A percentile compares a stretch with the other conserved stretches of the same genome.
These are phyloP conservation scores for Tinea pellionella DNA, from an alignment of 2,888 invertebrate species.

Conservation along the genomic window DNA sequence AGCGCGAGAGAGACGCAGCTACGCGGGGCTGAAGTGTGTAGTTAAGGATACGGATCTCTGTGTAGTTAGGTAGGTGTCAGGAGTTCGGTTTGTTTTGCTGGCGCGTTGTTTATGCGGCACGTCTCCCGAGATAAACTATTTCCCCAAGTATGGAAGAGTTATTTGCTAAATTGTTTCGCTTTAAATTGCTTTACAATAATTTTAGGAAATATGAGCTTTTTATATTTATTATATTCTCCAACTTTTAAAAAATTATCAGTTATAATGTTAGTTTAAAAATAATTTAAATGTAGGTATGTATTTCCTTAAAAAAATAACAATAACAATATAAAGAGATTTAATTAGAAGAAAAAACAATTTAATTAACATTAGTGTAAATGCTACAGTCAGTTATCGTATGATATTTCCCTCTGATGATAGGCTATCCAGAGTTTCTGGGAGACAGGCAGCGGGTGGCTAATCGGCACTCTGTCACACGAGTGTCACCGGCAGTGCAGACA, in stretches of 20 bases:
- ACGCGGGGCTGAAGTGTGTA: constrained; percentile 46
- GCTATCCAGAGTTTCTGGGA: not conserved
- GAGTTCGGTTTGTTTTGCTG: constrained; percentile 43
- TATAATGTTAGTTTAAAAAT: no score
- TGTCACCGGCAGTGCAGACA: constrained; percentile 40
- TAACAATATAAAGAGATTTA: not conserved
- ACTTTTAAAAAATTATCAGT: no score
- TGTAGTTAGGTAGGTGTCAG: constrained; percentile 58
- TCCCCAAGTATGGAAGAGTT: constrained; percentile 40
- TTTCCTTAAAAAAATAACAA: not conserved
- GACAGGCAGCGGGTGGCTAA: constrained; percentile 41
- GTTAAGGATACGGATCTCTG: constrained; percentile 59
- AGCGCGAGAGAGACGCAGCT: constrained; percentile 65
- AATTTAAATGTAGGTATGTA: no score
- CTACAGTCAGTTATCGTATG: not conserved
- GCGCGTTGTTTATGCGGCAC: constrained; percentile 43
- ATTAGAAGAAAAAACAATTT: not conserved
- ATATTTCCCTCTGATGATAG: not conserved
- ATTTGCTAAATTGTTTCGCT: constrained; percentile 43
- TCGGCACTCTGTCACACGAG: constrained; percentile 46
- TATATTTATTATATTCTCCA: not conserved
- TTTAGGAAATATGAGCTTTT: not conserved
- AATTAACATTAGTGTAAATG: not conserved
- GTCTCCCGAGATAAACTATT: constrained; percentile 54
- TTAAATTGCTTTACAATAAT: constrained; percentile 21